Base-by-base conservation (phyloP, 2,113 vertebrate species). In the Ascaphus truei region DNA sequence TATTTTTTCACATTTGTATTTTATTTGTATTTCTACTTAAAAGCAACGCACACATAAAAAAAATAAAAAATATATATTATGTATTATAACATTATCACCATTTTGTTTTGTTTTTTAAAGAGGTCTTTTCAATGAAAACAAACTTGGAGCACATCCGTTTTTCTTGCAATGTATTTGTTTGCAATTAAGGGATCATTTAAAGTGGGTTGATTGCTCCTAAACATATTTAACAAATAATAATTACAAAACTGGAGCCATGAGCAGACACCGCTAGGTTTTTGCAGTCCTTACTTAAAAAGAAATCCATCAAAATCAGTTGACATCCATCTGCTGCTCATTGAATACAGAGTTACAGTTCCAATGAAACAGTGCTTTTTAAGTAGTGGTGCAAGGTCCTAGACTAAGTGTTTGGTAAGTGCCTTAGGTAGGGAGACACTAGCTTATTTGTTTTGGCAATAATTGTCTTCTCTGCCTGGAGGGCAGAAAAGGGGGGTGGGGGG, bases 391-490 rank as follows among this genome's bases (percentile, higher is more conserved):
- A 16, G 51, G 59, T 61, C 76, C 72, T 72, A 72, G 81, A 67
- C 68, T 71, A 57, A 68, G 52, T 48, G 60, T 78, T 76, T 55
- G 71, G 75, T 72, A 62, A 59, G 61, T 41, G 79, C 81, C 77
- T 27, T 77, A 81, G 77, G 80, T 85, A 75, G 16, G 63, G 76
- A 88, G 83, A 91, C 89, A 91, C 85, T 87, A 80, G 82, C 87
- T 87, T 86, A 85, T 85, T 91, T 91, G 89, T 91, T 88, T 89
- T 78, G 80, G 71, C 80, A 88, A 79, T 91, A 90, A 92, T 86
- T 85, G 83, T 86, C 85, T 81, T 79, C 60, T 79, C 55, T 81
- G 78, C 84, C 83, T 86, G 77, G 75, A 85, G 67, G 67, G 56
- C 15, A 69, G n/a, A n/a, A n/a, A n/a, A n/a, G n/a, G n/a, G n/a